Percentiles rank a stretch among this genome's conserved stretches.
Evolutionary conservation across 2,113 vertebrate species (phyloP).

Genomic region (Anguilla japonica): DNA sequence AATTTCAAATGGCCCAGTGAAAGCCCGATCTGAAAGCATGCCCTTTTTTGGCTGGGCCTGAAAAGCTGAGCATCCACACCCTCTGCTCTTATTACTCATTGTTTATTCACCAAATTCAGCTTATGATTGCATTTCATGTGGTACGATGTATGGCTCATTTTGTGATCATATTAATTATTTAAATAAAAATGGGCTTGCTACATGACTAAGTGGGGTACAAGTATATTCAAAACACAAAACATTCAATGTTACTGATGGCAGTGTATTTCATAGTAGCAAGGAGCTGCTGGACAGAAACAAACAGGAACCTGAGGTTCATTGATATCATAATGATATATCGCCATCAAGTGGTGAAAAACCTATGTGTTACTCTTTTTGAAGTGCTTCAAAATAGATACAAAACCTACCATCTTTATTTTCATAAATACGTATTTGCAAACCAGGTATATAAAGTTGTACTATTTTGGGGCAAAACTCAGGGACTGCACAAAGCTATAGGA

Average conservation of each 20-base stretch:
- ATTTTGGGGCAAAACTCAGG: too few species aligned
- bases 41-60: background rate
- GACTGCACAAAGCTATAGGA: too few species aligned
- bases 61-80: background rate
- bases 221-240: background rate
- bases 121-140: background rate
- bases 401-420: too few species aligned
- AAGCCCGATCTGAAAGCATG: background rate
- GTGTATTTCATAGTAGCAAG: background rate
- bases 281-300: conserved; percentile 1
- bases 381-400: background rate
- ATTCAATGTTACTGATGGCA: background rate
- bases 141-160: background rate
- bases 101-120: background rate
- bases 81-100: background rate
- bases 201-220: background rate
- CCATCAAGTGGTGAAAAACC: conserved; percentile 44
- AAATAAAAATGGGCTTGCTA: background rate
- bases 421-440: too few species aligned
- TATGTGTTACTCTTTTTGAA: background rate
- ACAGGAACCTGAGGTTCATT: background rate
- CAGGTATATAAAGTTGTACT: too few species aligned
- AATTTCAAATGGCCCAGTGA: background rate
- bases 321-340: conserved; percentile 15
- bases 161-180: background rate